These are phyloP conservation scores for Actinopyga echinites DNA, from an alignment of 53 echinoderm and acorn worm genomes.

Conservation along the genomic window DNA sequence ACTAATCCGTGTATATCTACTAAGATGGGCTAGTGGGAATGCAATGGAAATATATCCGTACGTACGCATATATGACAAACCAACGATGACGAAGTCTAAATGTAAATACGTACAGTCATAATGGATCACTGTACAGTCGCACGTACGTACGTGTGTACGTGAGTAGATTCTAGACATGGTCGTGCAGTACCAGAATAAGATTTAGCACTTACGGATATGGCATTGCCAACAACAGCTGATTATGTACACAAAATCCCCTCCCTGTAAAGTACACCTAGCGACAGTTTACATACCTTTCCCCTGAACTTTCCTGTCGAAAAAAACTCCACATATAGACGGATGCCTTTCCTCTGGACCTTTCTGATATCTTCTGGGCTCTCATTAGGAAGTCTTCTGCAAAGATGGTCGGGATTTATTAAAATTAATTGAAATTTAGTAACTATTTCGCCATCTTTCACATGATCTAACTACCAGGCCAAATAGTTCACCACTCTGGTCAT, in stretches of 20 bases:
- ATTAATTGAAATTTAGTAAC: neutral
- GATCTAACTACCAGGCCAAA: slow-evolving; percentile 7
- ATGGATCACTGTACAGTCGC: no score
- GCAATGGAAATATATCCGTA: no score
- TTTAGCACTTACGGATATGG: no score
- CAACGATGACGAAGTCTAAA: no score
- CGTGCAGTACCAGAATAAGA: no score
- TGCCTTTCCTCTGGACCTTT: slow-evolving; percentile 22
- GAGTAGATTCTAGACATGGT: no score
- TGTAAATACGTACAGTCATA: no score
- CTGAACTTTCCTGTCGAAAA: neutral
- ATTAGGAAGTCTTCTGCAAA: slow-evolving; percentile 15
- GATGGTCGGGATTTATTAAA: slow-evolving; percentile 23
- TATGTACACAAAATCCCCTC: slow-evolving; percentile 28
- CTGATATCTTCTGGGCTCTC: slow-evolving; percentile 9
- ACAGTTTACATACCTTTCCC: slow-evolving; percentile 27
- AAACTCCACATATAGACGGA: slow-evolving; percentile 38
- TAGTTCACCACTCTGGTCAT: slow-evolving; percentile 1
- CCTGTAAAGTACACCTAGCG: slow-evolving; percentile 9
- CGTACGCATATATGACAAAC: no score
- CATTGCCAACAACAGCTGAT: slow-evolving; percentile 31
- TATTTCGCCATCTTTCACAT: slow-evolving; percentile 21
- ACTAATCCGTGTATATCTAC: no score
- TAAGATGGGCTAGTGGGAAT: no score
- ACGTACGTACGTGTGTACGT: no score